Evolutionary conservation across 1,140 invertebrate species (phyloP).

Genomic region (Sycophaga agraensis): DNA sequence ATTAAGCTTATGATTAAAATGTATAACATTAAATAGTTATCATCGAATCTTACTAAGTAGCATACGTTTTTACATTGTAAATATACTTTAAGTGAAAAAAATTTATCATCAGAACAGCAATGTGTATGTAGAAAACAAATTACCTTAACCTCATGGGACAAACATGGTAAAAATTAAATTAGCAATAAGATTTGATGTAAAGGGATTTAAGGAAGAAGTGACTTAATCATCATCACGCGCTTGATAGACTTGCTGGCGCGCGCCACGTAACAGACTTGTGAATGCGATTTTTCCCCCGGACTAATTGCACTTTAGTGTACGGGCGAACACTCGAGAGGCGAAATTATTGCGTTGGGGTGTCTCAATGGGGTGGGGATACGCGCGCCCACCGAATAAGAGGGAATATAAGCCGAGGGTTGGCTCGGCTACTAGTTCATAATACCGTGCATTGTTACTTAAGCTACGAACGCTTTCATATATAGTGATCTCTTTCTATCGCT

Average conservation of each 20-base stretch:
- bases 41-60: too few species aligned
- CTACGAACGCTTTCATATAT: slow-evolving; percentile 35
- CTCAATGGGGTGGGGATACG: slow-evolving; percentile 7
- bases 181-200: not conserved
- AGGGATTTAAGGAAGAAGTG: slow-evolving; percentile 4
- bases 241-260: slow-evolving; percentile 10
- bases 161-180: slow-evolving; percentile 9
- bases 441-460: slow-evolving; percentile 45
- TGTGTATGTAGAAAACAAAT: too few species aligned
- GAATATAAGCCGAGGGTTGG: slow-evolving; percentile 17
- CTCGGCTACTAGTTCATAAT: slow-evolving; percentile 43
- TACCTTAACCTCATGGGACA: not conserved
- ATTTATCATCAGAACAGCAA: too few species aligned
- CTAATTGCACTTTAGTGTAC: slow-evolving; percentile 45
- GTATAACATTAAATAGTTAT: too few species aligned
- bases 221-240: not conserved
- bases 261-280: not conserved
- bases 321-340: slow-evolving; percentile 31
- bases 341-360: slow-evolving; percentile 39
- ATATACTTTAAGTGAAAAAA: too few species aligned
- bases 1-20: too few species aligned
- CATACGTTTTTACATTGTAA: too few species aligned
- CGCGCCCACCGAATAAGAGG: not conserved
- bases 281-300: slow-evolving; percentile 7
- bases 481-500: not conserved